phyloP scores from a whole-genome alignment of 2,888 invertebrate genomes.

The Odontothrips loti region DNA sequence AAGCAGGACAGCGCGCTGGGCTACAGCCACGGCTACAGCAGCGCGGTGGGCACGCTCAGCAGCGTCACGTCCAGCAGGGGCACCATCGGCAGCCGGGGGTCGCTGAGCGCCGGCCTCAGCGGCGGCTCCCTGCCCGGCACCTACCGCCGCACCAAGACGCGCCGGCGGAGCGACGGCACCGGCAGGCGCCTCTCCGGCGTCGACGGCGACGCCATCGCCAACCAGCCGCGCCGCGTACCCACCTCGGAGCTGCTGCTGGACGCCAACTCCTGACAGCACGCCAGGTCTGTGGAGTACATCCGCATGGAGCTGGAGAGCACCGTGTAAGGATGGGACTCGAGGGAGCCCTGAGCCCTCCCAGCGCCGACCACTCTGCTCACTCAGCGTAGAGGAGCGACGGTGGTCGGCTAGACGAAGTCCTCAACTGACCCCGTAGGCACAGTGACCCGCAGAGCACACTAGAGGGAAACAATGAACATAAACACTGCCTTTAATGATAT shows the following conservation, averaged over 20 bases:
- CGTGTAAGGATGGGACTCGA: constrained; percentile 56
- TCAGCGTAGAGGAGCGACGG: background rate
- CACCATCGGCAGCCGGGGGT: constrained; percentile 36
- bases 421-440: background rate
- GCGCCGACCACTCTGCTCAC: background rate
- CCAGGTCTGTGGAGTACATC: constrained; percentile 86
- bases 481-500: background rate
- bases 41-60: constrained; percentile 18
- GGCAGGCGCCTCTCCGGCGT: background rate
- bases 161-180: constrained; percentile 15
- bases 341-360: background rate
- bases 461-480: background rate
- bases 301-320: constrained; percentile 91
- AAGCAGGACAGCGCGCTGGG: constrained; percentile 35
- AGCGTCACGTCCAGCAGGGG: constrained; percentile 34
- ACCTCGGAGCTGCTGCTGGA: constrained; percentile 67
- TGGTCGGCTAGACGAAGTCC: background rate
- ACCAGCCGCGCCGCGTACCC: constrained; percentile 52
- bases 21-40: constrained; percentile 1
- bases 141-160: constrained; percentile 3
- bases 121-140: constrained; percentile 31
- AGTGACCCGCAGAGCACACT: background rate
- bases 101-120: constrained; percentile 35
- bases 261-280: constrained; percentile 79
- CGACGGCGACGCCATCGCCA: constrained; percentile 34